Base-by-base conservation (phyloP, 2,888 invertebrate genomes). In the Smittia aterrima region DNA sequence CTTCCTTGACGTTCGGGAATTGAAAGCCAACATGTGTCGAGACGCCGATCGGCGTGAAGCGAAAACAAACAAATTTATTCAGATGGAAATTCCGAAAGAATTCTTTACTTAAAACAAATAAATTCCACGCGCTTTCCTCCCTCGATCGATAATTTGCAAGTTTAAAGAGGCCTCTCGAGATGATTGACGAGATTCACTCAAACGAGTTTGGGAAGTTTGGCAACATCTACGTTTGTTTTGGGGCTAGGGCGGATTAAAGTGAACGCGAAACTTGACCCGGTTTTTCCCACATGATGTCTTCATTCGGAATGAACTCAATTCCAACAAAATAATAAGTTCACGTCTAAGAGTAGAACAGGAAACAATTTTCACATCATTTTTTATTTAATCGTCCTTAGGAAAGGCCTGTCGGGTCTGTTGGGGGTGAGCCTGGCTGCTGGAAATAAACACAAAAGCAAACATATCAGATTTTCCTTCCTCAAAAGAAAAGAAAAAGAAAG, bases 361-460 rank as follows among this genome's bases (percentile, higher is more conserved):
- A 54, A 54, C 40, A 67, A 66, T 67, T 70, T 54, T 71, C 70
- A 71, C 70, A 71, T 71, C 70, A 71, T 71, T 71, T 71, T 71
- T 71, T 71, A 71, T 71, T 71, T 71, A 71, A 71, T 71, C 53
- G 27, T 54, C 32, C 25, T 41, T 41, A n/a, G 22, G 53, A 27
- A 18, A 24, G 27, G 27, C 24, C 22, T 66, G 66, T 27, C 66
- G 16, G 18, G 38, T n/a, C 22, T 27, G 24, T 13, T n/a, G 22
- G 22, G 13, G 9, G 24, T n/a, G 20, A 22, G 24, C 62, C 3
- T 25, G n/a, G 18, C 16, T 32, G 18, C 66, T 32, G 40, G 16
- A 41, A 18, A 41, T 7, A 68, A 25, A 68, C 7, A 40, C n/a
- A 0, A 1, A 41, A 4, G 7, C 3, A 22, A 22, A 41, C 1